A percentile compares a stretch with the other conserved stretches of the same genome.
These are phyloP conservation scores for Hypanus sabinus DNA, from an alignment of 2,113 vertebrate genomes.

Conservation along the genomic window DNA sequence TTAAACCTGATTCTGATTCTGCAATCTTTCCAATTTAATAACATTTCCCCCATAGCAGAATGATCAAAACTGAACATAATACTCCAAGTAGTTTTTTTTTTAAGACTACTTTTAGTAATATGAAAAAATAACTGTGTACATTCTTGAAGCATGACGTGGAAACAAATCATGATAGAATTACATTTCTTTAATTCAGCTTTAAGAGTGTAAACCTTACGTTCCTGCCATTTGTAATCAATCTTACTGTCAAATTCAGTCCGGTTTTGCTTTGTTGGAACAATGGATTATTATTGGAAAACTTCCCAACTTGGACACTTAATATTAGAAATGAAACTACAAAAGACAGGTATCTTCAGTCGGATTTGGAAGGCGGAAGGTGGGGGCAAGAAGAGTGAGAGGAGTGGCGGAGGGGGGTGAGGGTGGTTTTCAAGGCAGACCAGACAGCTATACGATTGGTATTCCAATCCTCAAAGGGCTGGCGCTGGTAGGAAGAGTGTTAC, in stretches of 20 bases:
- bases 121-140: background rate
- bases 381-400: too few relatives aligned
- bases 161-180: slow-evolving; percentile 10
- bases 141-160: background rate
- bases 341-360: background rate
- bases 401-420: too few relatives aligned
- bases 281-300: background rate
- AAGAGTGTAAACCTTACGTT: background rate
- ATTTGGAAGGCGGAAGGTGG: background rate
- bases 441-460: background rate
- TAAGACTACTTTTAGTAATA: background rate
- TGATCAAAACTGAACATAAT: background rate
- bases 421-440: background rate
- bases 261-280: background rate
- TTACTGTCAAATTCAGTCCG: background rate
- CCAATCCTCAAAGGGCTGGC: background rate
- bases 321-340: background rate
- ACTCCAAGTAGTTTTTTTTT: background rate
- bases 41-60: too few relatives aligned
- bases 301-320: background rate
- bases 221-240: slow-evolving; percentile 19
- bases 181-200: background rate
- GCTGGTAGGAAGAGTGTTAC: too few relatives aligned
- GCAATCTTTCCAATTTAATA: too few relatives aligned
- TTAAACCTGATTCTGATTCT: too few relatives aligned